Conservation (phyloP, 2,888 invertebrate genomes). For the Elysia crispata region DNA sequence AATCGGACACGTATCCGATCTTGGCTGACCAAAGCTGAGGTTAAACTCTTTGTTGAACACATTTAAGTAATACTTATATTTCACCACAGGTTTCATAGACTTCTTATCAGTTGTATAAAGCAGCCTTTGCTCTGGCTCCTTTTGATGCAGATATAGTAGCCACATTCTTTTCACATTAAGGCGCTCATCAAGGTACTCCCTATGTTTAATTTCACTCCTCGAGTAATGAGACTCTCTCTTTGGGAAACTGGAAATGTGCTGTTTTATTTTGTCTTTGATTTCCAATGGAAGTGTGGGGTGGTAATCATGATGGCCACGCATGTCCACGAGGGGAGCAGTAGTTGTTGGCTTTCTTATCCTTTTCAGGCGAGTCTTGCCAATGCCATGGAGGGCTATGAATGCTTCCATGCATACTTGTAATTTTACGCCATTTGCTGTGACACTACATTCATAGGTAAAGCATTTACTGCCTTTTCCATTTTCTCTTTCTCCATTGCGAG, state of each 20-base stretch:
- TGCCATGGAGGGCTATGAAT: constrained; percentile 30
- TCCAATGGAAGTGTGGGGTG: constrained; percentile 24
- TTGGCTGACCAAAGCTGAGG: constrained; percentile 47
- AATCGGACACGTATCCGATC: constrained; percentile 46
- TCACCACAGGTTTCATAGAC: constrained; percentile 36
- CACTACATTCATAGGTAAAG: constrained; percentile 15
- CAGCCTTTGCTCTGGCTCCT: constrained; percentile 47
- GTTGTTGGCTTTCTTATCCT: constrained; percentile 20
- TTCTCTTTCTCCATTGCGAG: constrained; percentile 22
- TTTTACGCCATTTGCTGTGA: constrained; percentile 3
- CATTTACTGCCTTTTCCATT: constrained; percentile 21
- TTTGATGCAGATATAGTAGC: constrained; percentile 44
- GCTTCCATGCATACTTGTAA: constrained; percentile 9
- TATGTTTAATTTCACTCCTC: constrained; percentile 39
- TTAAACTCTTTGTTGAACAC: constrained; percentile 46
- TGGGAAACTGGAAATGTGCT: constrained; percentile 40
- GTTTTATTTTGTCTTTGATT: constrained; percentile 20
- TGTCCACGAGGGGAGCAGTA: neutral
- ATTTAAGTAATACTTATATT: constrained; percentile 42
- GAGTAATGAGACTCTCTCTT: constrained; percentile 36
- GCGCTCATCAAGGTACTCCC: constrained; percentile 41
- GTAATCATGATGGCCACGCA: constrained; percentile 2
- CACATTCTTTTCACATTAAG: constrained; percentile 47
- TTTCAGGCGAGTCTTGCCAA: constrained; percentile 31
- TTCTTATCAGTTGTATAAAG: constrained; percentile 33